Conservation (phyloP, 2,797 vertebrate genomes). For the Epinephelus awoara region DNA sequence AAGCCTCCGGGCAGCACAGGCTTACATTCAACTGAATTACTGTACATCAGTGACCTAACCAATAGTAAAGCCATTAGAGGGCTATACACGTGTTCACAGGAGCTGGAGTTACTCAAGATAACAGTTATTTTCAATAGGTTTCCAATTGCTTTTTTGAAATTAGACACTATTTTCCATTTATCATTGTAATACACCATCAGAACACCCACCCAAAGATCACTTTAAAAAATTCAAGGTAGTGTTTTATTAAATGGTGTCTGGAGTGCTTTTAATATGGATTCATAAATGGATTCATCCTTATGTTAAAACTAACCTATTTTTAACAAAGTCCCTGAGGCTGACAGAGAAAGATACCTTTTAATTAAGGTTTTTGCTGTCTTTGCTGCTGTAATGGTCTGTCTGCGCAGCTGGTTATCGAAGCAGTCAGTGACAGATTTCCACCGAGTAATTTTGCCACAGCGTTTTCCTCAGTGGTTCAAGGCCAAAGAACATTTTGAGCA, state of each 20-base stretch:
- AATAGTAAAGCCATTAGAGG: not conserved
- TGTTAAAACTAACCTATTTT: slow-evolving; percentile 16
- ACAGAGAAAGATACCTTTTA: slow-evolving; percentile 25
- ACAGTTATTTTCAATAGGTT: not conserved
- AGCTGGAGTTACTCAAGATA: not conserved
- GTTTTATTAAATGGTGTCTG: not conserved
- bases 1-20: no score
- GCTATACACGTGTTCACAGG: not conserved
- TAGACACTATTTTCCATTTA: not conserved
- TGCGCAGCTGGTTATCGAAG: slow-evolving; percentile 38
- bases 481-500: slow-evolving; percentile 16
- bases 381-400: not conserved
- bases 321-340: slow-evolving; percentile 10
- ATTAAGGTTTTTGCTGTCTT: slow-evolving; percentile 55
- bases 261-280: not conserved
- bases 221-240: not conserved
- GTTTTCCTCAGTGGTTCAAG: slow-evolving; percentile 1
- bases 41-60: not conserved
- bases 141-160: slow-evolving; percentile 6
- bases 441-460: slow-evolving; percentile 15
- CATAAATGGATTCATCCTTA: not conserved
- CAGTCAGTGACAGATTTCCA: slow-evolving; percentile 17
- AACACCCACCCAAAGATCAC: not conserved
- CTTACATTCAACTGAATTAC: not conserved
- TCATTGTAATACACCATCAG: not conserved